Percentiles rank a stretch among this genome's conserved stretches.
Evolutionary conservation across 2,113 vertebrate genomes (phyloP).

Genomic region (Mionectes macconnelli): DNA sequence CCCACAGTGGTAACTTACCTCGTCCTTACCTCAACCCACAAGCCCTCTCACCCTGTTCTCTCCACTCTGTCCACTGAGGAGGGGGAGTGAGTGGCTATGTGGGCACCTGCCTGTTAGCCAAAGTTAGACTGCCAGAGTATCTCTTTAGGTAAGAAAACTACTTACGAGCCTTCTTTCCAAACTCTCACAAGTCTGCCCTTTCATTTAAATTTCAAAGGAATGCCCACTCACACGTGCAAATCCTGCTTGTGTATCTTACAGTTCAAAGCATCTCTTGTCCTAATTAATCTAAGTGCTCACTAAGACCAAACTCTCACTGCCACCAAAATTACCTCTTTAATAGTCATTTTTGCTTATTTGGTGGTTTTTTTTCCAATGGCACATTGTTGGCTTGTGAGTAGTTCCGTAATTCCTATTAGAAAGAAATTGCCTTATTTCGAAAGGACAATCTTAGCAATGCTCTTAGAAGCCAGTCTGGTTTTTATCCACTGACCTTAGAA

Average conservation of each 20-base stretch:
- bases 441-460: background rate
- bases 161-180: background rate
- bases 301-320: background rate
- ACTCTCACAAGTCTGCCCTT: background rate
- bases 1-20: background rate
- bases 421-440: background rate
- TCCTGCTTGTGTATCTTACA: background rate
- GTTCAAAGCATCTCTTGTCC: background rate
- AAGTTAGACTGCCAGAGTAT: background rate
- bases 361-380: accelerated
- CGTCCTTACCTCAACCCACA: background rate
- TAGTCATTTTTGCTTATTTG: background rate
- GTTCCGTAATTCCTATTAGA: background rate
- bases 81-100: background rate
- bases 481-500: background rate
- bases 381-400: background rate
- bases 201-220: background rate
- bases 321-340: background rate
- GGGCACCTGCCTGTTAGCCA: background rate
- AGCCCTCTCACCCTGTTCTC: background rate
- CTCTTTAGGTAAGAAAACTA: background rate
- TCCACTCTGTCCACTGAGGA: accelerated
- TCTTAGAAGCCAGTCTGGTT: background rate
- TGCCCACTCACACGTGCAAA: accelerated
- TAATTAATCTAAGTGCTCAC: background rate